These are phyloP conservation scores for Tetragnatha versicolor DNA, from an alignment of 1,140 invertebrate genomes.

Conservation along the genomic window DNA sequence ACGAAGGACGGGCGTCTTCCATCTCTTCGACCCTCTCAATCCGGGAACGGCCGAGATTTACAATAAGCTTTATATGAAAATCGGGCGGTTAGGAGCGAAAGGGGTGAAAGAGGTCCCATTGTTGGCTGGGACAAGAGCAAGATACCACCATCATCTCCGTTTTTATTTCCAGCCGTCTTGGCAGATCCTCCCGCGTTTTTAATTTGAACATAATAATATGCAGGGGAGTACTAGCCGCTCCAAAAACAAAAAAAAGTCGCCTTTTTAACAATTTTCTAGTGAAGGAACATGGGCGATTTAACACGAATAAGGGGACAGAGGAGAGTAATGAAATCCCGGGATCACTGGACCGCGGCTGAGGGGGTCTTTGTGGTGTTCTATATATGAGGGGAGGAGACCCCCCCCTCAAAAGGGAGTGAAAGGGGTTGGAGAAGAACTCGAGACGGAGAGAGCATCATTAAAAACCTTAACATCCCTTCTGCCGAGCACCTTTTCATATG, in stretches of 20 bases:
- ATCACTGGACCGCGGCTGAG: conserved; percentile 25
- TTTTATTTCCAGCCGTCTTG: conserved; percentile 3
- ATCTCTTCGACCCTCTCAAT: no score
- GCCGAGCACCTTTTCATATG: conserved; percentile 12
- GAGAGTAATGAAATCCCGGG: conserved; percentile 43
- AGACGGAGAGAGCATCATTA: conserved; percentile 36
- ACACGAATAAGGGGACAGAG: conserved; percentile 17
- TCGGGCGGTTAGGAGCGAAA: no score
- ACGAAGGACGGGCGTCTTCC: no score
- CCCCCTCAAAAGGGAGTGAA: background rate
- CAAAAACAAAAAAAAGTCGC: conserved; percentile 1
- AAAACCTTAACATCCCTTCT: conserved; percentile 7
- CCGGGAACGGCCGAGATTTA: no score
- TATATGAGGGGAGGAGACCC: no score
- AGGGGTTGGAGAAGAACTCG: background rate
- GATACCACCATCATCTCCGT: no score
- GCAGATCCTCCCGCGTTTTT: conserved; percentile 11
- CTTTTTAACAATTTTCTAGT: conserved; percentile 54
- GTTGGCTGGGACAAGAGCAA: no score
- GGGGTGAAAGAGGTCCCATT: no score
- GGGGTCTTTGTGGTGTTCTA: conserved; percentile 33
- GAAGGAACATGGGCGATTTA: conserved; percentile 47
- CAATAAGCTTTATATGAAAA: no score
- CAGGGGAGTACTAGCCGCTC: background rate
- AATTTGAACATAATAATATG: background rate